Base-by-base conservation (phyloP, 2,888 invertebrate genomes). In the Hirudinaria manillensis region DNA sequence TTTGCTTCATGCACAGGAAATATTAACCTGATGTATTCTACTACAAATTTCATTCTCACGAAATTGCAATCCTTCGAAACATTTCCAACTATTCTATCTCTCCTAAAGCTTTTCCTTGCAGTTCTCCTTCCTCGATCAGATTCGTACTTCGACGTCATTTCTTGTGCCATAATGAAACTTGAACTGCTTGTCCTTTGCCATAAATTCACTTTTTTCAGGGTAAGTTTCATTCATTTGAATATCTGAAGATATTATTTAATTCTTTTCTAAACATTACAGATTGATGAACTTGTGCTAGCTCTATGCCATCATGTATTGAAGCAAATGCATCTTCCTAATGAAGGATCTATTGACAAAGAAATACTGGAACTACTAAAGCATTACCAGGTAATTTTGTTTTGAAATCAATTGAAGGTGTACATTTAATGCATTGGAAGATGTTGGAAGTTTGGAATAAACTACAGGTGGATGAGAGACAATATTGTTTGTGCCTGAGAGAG, bases 391-490 rank as follows among this genome's bases (percentile, higher is more conserved):
- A 61, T 29, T 7, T 61, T 27, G 1, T 29, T 61, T 24, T 27
- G 61, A 13, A 16, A 61, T 21, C 4, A 10, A 2, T 2, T 61
- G 61, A 16, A 3, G 13, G 27, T 7, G 21, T 56, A 61, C 24
- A 16, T 21, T 61, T 61, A 21, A 24, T 21, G 29, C 24, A 34
- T 24, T 32, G 21, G n/a, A 21, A 29, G 34, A 21, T 27, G 21
- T 56, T 13, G 10, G 4, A n/a, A 27, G 19, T 72, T 32, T 29
- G 16, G 24, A 61, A 21, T n/a, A 19, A 72, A 29, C n/a, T 51
- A 13, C 53, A 75, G 75, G 61, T 75, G 56, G 38, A 72, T 13
- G 45, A 72, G 10, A 66, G 65, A 21, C 45, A 38, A 32, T 72
- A 72, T 27, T 56, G n/a, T 3, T 36, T 34, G 61, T 75, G 75